Conservation (phyloP, 2,888 invertebrate species). For the Papilio protenor region DNA sequence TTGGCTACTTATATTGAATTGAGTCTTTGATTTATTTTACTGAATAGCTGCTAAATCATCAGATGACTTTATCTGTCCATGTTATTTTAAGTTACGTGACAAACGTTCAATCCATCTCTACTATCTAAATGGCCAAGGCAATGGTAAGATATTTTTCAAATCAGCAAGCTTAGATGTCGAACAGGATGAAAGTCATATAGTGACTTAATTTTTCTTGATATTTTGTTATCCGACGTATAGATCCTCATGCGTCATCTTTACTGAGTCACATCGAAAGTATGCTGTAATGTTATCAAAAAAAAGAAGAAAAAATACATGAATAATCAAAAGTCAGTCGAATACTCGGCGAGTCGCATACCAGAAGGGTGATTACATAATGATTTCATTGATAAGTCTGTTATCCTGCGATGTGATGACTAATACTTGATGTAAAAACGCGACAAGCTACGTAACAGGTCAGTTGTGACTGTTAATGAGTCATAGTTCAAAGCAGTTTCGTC, state of each 20-base stretch:
- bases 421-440: conserved; percentile 60
- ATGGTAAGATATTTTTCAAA: not conserved
- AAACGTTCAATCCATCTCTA: not conserved
- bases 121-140: not conserved
- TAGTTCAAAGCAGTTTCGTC: conserved; percentile 71
- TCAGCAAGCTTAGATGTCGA: not conserved
- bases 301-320: conserved; percentile 6
- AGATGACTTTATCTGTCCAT: not conserved
- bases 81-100: not conserved
- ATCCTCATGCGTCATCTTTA: conserved; percentile 13
- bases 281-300: conserved; percentile 34
- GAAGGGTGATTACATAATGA: conserved; percentile 55
- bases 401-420: conserved; percentile 73
- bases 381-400: conserved; percentile 69
- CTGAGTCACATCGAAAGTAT: conserved; percentile 19
- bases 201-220: conserved; percentile 11
- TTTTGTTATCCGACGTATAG: conserved; percentile 30
- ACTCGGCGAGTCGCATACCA: conserved; percentile 41
- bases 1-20: too few relatives aligned
- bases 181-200: not conserved
- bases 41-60: not conserved
- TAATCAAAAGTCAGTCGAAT: conserved; percentile 28
- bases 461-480: conserved; percentile 65
- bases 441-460: conserved; percentile 55
- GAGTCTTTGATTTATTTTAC: too few relatives aligned